Conservation (phyloP, 2,888 invertebrate genomes). For the Lymantria monacha region DNA sequence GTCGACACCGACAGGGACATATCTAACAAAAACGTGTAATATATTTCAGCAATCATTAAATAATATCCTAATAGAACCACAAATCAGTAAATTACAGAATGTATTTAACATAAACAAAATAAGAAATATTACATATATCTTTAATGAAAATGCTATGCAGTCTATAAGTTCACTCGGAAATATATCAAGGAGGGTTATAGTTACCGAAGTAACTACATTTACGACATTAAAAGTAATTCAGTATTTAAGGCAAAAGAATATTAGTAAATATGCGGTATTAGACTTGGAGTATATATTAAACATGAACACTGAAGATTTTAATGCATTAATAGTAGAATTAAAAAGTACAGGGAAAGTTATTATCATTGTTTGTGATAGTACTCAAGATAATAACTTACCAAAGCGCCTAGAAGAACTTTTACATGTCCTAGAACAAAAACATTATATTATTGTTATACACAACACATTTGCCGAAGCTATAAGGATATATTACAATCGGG, state of each 20-base stretch:
- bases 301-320: too few species aligned
- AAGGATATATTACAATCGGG: neutral
- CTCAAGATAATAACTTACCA: neutral
- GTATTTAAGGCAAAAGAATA: neutral
- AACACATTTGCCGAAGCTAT: neutral
- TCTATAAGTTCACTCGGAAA: neutral
- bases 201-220: slow-evolving; percentile 3
- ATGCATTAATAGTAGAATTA: neutral
- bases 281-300: too few species aligned
- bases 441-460: slow-evolving; percentile 3
- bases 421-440: neutral
- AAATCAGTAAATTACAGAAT: neutral
- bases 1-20: slow-evolving; percentile 1
- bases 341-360: neutral
- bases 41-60: neutral
- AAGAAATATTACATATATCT: neutral
- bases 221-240: neutral
- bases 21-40: neutral
- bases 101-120: slow-evolving; percentile 3
- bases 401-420: neutral
- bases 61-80: neutral
- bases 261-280: too few species aligned
- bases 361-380: neutral
- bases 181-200: neutral
- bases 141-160: neutral